These are phyloP conservation scores for Octopus bimaculoides DNA, from an alignment of 1,140 invertebrate species.

Conservation along the genomic window DNA sequence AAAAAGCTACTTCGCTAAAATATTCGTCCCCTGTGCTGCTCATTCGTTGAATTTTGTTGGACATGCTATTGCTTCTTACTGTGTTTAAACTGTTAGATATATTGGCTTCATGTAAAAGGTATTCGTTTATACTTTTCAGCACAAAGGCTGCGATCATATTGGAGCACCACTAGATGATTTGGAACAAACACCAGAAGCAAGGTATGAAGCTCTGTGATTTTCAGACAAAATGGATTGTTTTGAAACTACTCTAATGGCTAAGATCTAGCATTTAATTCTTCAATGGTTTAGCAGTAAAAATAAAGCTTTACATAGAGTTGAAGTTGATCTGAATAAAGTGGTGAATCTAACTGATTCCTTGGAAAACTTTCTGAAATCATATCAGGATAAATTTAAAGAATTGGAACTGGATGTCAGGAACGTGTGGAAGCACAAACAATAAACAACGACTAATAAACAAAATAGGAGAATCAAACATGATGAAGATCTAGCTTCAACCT, in stretches of 20 bases:
- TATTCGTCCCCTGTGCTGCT: background rate
- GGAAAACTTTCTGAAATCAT: background rate
- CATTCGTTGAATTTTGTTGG: background rate
- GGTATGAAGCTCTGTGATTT: slow-evolving; percentile 9
- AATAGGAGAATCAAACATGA: background rate
- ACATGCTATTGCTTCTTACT: background rate
- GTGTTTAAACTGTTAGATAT: background rate
- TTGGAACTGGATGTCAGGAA: slow-evolving; percentile 5
- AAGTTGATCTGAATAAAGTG: slow-evolving; percentile 10
- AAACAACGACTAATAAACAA: background rate
- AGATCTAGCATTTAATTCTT: slow-evolving; percentile 5
- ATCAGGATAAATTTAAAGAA: background rate
- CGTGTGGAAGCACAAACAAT: background rate
- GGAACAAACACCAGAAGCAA: background rate
- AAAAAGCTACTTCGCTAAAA: background rate
- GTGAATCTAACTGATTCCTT: background rate
- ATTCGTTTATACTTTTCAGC: slow-evolving; percentile 2
- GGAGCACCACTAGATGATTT: background rate
- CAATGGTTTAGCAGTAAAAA: slow-evolving; percentile 3
- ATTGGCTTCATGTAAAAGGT: background rate
- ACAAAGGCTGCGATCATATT: background rate
- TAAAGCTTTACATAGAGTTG: background rate
- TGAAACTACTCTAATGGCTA: background rate
- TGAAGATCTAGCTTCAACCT: background rate
- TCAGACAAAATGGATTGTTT: slow-evolving; percentile 10